Conservation (phyloP, 1,140 invertebrate genomes). For the Subanguina moxae region DNA sequence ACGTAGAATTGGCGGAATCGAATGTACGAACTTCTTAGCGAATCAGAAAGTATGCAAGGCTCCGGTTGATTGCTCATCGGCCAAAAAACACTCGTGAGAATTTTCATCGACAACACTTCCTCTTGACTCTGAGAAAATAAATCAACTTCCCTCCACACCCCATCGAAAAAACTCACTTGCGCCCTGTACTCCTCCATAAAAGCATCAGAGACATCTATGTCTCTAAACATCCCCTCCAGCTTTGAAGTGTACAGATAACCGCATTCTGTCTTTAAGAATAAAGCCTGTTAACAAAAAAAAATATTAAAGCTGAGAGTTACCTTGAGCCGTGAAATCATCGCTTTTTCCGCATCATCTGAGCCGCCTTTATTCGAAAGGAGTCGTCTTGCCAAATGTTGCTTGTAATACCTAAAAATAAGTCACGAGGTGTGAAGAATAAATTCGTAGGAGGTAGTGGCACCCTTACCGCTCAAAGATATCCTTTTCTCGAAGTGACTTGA, state of each 20-base stretch:
- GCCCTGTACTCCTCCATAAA: slow-evolving; percentile 91
- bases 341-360: slow-evolving; percentile 97
- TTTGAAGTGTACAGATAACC: slow-evolving; percentile 99
- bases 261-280: slow-evolving; percentile 65
- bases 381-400: slow-evolving; percentile 94
- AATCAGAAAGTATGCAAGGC: slow-evolving; percentile 85
- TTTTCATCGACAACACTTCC: slow-evolving; percentile 89
- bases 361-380: slow-evolving; percentile 95
- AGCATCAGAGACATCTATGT: slow-evolving; percentile 95
- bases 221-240: slow-evolving; percentile 97
- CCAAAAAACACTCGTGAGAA: slow-evolving; percentile 97
- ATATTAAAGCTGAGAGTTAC: no score
- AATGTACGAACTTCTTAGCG: slow-evolving; percentile 83
- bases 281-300: slow-evolving; percentile 1
- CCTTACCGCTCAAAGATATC: slow-evolving; percentile 99
- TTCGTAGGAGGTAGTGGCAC: no score
- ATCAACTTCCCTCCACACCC: neutral
- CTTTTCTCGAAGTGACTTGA: slow-evolving; percentile 96
- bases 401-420: slow-evolving; percentile 67
- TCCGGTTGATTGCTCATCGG: slow-evolving; percentile 79
- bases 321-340: slow-evolving; percentile 99
- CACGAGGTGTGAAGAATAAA: no score
- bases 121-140: slow-evolving; percentile 55
- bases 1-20: slow-evolving; percentile 84
- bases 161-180: slow-evolving; percentile 61